Percentiles rank a stretch among this genome's conserved stretches.
Conservation (phyloP, 1,140 invertebrate genomes). For the Orchestia grillus region DNA sequence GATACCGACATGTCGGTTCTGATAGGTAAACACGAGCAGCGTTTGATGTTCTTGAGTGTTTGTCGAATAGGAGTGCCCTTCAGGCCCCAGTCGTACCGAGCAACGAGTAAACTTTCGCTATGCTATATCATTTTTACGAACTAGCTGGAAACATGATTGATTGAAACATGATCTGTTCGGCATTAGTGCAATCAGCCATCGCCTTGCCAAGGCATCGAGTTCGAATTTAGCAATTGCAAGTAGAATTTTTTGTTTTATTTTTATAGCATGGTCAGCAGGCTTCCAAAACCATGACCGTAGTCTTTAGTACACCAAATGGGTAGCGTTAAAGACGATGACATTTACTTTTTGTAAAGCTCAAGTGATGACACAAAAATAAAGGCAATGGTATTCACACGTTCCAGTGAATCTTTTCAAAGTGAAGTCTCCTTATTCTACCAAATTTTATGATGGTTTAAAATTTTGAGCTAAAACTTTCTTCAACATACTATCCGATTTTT, state of each 20-base stretch:
- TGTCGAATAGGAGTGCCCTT: slow-evolving; percentile 6
- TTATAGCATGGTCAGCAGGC: background rate
- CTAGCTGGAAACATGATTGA: background rate
- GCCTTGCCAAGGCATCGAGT: background rate
- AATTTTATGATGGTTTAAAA: background rate
- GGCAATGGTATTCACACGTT: background rate
- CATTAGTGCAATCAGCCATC: background rate
- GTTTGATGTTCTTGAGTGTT: slow-evolving; percentile 22
- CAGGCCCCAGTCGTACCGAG: background rate
- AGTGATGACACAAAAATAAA: background rate
- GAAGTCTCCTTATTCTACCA: too few relatives aligned
- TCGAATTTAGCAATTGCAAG: background rate
- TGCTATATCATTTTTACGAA: background rate
- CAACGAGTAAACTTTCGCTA: background rate
- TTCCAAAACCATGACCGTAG: too few relatives aligned
- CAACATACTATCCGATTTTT: background rate
- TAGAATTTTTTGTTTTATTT: background rate
- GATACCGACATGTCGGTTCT: slow-evolving; percentile 45
- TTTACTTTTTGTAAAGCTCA: too few relatives aligned
- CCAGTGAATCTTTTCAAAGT: background rate
- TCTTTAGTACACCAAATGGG: background rate
- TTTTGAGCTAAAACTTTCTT: background rate
- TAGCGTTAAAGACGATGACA: background rate
- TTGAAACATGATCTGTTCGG: background rate
- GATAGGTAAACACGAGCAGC: slow-evolving; percentile 28